Percentiles rank a stretch among this genome's conserved stretches.
phyloP scores from a whole-genome alignment of 37 sponge, comb jelly and placozoan genomes.

The Cliona cf. orientalis region DNA sequence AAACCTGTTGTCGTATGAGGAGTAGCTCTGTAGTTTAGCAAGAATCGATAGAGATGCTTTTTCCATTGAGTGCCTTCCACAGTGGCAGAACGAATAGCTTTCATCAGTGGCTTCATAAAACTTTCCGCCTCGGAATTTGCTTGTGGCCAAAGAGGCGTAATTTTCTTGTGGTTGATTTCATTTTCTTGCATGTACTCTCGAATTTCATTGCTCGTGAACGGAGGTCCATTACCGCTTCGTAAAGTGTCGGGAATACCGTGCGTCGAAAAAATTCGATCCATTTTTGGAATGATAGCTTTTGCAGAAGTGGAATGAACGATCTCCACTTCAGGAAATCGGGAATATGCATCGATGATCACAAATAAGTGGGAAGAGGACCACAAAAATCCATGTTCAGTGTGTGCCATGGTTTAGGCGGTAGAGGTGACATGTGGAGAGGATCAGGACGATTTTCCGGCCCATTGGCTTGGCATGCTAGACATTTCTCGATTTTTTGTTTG shows the following conservation, averaged over 20 bases:
- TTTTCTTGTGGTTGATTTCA: slow-evolving; percentile 26
- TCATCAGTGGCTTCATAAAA: too few relatives aligned
- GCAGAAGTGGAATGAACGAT: too few relatives aligned
- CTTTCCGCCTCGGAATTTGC: slow-evolving; percentile 38
- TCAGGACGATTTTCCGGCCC: too few relatives aligned
- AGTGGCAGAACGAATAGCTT: slow-evolving; percentile 36
- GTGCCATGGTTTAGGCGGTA: too few relatives aligned
- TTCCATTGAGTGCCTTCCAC: slow-evolving; percentile 43
- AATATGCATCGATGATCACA: slow-evolving; percentile 54
- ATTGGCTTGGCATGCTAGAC: too few relatives aligned
- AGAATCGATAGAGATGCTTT: slow-evolving; percentile 21
- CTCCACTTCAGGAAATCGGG: too few relatives aligned
- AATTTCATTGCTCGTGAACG: slow-evolving; percentile 27
- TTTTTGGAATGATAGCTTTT: slow-evolving; percentile 26
- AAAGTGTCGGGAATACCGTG: slow-evolving; percentile 29
- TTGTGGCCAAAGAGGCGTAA: slow-evolving; percentile 29
- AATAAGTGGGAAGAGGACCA: slow-evolving; percentile 46
- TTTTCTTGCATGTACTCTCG: slow-evolving; percentile 22
- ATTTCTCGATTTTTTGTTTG: too few relatives aligned
- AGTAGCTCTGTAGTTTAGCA: slow-evolving; percentile 34
- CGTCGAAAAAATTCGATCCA: slow-evolving; percentile 33
- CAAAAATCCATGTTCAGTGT: too few relatives aligned
- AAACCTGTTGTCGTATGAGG: slow-evolving; percentile 28
- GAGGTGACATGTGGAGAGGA: too few relatives aligned
- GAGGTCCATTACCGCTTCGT: slow-evolving; percentile 41